Evolutionary conservation across 2,888 invertebrate species (phyloP), one percentile per base, ranked within the genome.

Genomic region (Apocheima hispidaria): DNA sequence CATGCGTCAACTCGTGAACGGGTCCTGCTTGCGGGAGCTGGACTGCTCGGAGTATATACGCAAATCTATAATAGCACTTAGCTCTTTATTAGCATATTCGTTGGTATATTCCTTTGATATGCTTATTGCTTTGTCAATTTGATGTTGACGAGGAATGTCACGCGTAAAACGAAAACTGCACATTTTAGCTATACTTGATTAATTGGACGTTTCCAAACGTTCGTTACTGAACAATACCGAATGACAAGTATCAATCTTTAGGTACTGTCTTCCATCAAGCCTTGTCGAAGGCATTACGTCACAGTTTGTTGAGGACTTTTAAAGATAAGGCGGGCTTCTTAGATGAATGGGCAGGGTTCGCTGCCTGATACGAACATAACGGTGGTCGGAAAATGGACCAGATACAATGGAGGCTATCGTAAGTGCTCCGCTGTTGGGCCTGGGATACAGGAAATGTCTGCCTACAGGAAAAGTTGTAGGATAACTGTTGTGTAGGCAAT

Each of bases 301-400:
- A 66, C 54, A 30, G 44, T 38, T 49, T 58, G 62, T 58, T 59
- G 52, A 61, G 59, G 57, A 61, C 65, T 65, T 62, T 60, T 52
- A 61, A 46, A 60, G 64, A 65, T 69, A 69, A 69, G 66, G 49
- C 55, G 58, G 40, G 60, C 60, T 58, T 69, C 60, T 48, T 62
- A 63, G 67, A 62, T 62, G 62, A 65, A 66, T 59, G 61, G 50
- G 53, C 52, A 3, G 49, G 60, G 65, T 57, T 63, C 65, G 63
- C 44, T 40, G 67, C 36, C 43, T 60, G 69, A 67, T 67, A 63
- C 30, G 4, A 14, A 51, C 61, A 61, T 61, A 61, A 61, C 56
- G 60, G 60, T 46, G 55, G 60, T 51, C 49, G 46, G 56, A 48
- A 61, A 61, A 61, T 61, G 51, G 48, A 56, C 55, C 40, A 56